Percentiles rank a stretch among this genome's conserved stretches.
phyloP scores from a whole-genome alignment of 2,113 vertebrate species.

The Tragelaphus imberbis region DNA sequence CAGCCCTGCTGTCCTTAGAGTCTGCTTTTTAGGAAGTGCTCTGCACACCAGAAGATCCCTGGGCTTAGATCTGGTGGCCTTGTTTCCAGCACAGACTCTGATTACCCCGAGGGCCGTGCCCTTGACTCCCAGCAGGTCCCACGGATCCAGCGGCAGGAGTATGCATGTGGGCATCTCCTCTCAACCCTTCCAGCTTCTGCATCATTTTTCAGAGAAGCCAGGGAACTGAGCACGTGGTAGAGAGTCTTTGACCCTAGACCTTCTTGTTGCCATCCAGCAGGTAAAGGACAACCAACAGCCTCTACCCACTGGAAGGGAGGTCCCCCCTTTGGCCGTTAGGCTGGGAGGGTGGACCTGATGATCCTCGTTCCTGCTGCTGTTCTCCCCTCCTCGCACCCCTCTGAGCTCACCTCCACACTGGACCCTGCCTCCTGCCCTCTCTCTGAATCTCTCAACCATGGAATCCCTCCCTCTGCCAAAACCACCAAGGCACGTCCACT shows the following conservation, averaged over 20 bases:
- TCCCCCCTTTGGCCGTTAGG: not conserved
- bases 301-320: not conserved
- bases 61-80: not conserved
- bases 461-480: not conserved
- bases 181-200: not conserved
- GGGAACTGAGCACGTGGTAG: not conserved
- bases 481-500: not conserved
- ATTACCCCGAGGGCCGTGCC: accelerated
- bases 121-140: accelerated
- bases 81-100: not conserved
- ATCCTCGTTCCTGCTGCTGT: accelerated
- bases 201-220: not conserved
- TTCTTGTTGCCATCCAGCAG: not conserved
- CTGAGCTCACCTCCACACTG: accelerated
- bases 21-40: not conserved
- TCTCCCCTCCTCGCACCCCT: accelerated
- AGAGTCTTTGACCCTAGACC: not conserved
- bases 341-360: too few species aligned
- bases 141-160: accelerated
- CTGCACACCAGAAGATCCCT: not conserved
- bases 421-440: not conserved
- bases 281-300: too few species aligned
- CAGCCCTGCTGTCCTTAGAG: not conserved
- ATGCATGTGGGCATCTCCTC: accelerated
- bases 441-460: not conserved